A percentile compares a stretch with the other conserved stretches of the same genome.
phyloP scores from a whole-genome alignment of 1,140 invertebrate species.

The silkworm (Bombyx mori) region DNA sequence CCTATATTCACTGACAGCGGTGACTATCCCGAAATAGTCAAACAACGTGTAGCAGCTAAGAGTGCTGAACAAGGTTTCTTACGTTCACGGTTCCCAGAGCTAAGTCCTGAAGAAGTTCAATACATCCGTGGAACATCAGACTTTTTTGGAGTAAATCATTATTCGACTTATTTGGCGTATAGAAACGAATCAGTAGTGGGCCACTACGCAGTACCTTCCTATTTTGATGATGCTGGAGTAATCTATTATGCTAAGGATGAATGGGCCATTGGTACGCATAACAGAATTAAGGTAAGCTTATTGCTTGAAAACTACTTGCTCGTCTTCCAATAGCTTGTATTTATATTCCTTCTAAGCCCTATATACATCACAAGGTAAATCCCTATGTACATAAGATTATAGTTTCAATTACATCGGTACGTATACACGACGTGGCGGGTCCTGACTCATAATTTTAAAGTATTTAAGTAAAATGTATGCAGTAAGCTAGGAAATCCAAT shows the following conservation, averaged over 20 bases:
- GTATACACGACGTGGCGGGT: too few relatives aligned
- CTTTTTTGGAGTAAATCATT: constrained; percentile 73
- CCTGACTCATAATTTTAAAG: too few relatives aligned
- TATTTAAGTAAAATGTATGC: too few relatives aligned
- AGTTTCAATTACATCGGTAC: too few relatives aligned
- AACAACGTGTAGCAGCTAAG: constrained; percentile 56
- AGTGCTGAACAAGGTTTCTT: constrained; percentile 42
- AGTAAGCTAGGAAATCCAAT: too few relatives aligned
- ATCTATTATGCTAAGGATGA: constrained; percentile 6
- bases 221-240: constrained; percentile 11
- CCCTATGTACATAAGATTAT: too few relatives aligned
- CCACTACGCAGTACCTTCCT: constrained; percentile 6
- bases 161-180: constrained; percentile 41
- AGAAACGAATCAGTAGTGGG: constrained; percentile 10
- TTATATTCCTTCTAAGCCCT: too few relatives aligned
- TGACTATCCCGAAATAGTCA: constrained; percentile 71
- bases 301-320: not conserved
- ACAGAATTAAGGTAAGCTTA: not conserved
- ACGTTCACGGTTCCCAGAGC: constrained; percentile 34
- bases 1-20: constrained; percentile 66
- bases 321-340: too few relatives aligned
- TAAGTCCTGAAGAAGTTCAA: constrained; percentile 23
- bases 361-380: too few relatives aligned
- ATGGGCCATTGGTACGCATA: constrained; percentile 3
- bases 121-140: constrained; percentile 48